phyloP scores from a whole-genome alignment of 2,888 invertebrate species.

The Liopterus haemorrhoidalis region DNA sequence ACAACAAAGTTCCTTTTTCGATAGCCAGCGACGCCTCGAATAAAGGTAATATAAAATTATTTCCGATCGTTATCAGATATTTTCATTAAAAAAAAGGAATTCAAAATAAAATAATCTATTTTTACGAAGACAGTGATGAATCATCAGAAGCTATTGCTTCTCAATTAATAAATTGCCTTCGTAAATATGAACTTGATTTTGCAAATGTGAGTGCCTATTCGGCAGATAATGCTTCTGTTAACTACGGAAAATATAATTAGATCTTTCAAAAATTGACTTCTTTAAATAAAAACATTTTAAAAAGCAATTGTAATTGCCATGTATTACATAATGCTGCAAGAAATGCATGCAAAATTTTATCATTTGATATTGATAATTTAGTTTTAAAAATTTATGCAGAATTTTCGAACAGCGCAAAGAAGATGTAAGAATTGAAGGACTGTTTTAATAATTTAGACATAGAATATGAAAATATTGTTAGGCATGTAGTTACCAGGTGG shows the following conservation, averaged over 20 bases:
- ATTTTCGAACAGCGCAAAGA: constrained; percentile 27
- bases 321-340: constrained; percentile 27
- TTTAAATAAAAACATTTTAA: constrained; percentile 19
- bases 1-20: constrained; percentile 13
- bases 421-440: constrained; percentile 25
- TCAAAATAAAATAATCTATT: neutral
- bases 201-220: constrained; percentile 10
- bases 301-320: constrained; percentile 29
- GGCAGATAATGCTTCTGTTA: constrained; percentile 26
- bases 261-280: constrained; percentile 21
- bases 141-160: constrained; percentile 1
- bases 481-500: constrained; percentile 29
- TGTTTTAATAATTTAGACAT: constrained; percentile 29
- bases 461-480: constrained; percentile 27
- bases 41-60: constrained; percentile 12
- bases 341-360: constrained; percentile 27
- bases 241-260: constrained; percentile 26
- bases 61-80: constrained; percentile 15
- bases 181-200: neutral
- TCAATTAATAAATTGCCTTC: neutral
- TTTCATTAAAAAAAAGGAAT: constrained; percentile 16
- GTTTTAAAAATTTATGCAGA: constrained; percentile 31
- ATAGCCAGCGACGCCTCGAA: constrained; percentile 17
- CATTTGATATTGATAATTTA: constrained; percentile 31
- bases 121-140: constrained; percentile 7